Evolutionary conservation across 2,113 vertebrate species (phyloP).

Genomic region (Strix uralensis): DNA sequence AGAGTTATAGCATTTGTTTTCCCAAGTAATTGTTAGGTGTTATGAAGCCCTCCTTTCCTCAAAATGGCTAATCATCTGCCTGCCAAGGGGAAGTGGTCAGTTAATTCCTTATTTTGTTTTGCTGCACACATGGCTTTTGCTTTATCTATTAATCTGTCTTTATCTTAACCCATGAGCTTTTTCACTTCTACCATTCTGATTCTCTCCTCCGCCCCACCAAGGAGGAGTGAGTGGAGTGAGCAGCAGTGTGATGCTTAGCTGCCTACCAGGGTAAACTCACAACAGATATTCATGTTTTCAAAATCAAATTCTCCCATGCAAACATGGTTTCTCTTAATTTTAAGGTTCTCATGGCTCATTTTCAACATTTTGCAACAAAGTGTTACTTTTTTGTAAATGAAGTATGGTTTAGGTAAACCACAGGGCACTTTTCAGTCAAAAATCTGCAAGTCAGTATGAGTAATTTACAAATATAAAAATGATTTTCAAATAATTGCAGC

Average conservation of each 20-base stretch:
- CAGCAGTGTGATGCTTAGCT: not conserved
- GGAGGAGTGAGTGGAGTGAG: too few species aligned
- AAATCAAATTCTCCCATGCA: not conserved
- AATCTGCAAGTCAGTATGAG: not conserved
- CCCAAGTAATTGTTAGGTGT: not conserved
- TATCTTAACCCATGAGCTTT: not conserved
- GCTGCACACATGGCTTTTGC: accelerated
- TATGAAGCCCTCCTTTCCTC: not conserved
- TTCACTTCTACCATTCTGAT: not conserved
- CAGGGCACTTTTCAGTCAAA: not conserved
- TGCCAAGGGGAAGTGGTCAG: not conserved
- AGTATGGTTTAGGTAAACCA: not conserved
- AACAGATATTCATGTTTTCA: not conserved
- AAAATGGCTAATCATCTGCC: too few species aligned
- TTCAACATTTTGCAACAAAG: not conserved
- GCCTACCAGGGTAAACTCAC: not conserved
- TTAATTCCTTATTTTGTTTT: not conserved
- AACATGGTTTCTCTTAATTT: not conserved
- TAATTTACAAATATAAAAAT: not conserved
- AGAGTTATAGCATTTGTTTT: not conserved
- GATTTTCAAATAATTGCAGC: not conserved
- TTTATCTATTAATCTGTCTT: not conserved
- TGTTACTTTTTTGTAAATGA: not conserved
- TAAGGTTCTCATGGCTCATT: not conserved
- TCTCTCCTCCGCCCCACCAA: not conserved